A percentile compares a stretch with the other conserved stretches of the same genome.
phyloP scores from a whole-genome alignment of 2,113 vertebrate genomes.

The Eudyptes chrysolophus region DNA sequence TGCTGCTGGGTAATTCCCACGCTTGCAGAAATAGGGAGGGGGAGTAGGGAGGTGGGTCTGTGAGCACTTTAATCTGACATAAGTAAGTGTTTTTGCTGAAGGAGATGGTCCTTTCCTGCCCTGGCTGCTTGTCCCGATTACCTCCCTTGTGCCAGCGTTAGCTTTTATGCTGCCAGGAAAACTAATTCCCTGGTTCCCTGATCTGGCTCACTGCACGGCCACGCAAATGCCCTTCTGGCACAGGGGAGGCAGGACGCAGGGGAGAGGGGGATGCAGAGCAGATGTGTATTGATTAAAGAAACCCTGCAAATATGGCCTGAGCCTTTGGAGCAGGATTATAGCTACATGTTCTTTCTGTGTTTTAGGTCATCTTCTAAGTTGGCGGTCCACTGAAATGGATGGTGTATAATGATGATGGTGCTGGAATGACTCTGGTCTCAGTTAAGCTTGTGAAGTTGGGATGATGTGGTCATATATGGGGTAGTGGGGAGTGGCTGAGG shows the following conservation, averaged over 20 bases:
- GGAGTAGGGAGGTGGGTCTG: background rate
- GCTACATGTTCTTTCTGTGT: background rate
- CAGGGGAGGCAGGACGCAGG: background rate
- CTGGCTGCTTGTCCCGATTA: background rate
- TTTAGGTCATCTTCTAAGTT: background rate
- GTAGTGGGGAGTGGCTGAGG: background rate
- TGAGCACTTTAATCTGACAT: constrained; percentile 9
- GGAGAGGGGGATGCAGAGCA: background rate
- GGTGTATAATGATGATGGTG: background rate
- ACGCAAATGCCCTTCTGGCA: background rate
- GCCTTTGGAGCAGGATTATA: background rate
- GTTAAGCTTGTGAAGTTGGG: background rate
- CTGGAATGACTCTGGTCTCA: background rate
- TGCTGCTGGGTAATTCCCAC: background rate
- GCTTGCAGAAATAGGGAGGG: background rate
- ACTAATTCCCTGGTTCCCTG: background rate
- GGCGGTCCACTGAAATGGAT: rapidly evolving
- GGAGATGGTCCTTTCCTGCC: constrained; percentile 25
- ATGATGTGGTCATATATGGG: background rate
- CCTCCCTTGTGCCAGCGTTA: background rate
- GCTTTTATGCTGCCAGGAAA: constrained; percentile 8
- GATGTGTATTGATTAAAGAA: constrained; percentile 1
- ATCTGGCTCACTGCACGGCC: background rate
- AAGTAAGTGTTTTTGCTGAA: constrained; percentile 1
- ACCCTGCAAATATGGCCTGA: background rate